A percentile compares a stretch with the other conserved stretches of the same genome.
Conservation (phyloP, 2,797 vertebrate species). For the Sebastes variabilis region DNA sequence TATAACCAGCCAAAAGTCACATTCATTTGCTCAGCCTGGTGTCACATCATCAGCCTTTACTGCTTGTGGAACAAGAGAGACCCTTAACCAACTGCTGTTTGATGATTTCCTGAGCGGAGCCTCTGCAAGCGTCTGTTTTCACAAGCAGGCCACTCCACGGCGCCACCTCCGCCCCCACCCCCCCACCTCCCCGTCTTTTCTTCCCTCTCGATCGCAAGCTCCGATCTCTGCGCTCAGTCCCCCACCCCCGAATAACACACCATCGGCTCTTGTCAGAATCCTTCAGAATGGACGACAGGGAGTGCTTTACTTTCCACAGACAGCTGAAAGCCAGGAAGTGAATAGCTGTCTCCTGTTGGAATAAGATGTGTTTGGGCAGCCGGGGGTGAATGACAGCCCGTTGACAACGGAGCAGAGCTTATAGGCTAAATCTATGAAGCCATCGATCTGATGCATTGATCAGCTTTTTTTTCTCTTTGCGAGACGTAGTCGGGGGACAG, state of each 20-base stretch:
- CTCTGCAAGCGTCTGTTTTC: slow-evolving; percentile 61
- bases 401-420: slow-evolving; percentile 60
- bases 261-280: slow-evolving; percentile 49
- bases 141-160: slow-evolving; percentile 49
- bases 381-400: slow-evolving; percentile 72
- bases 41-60: slow-evolving; percentile 76
- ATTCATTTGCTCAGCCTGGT: slow-evolving; percentile 77
- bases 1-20: slow-evolving; percentile 79
- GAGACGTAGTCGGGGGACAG: slow-evolving; percentile 41
- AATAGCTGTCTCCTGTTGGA: slow-evolving; percentile 60
- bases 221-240: background rate
- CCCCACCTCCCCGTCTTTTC: background rate
- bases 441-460: slow-evolving; percentile 77
- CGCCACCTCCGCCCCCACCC: slow-evolving; percentile 22
- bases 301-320: slow-evolving; percentile 42
- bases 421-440: slow-evolving; percentile 63
- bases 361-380: slow-evolving; percentile 58
- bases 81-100: slow-evolving; percentile 78
- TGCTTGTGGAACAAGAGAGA: slow-evolving; percentile 71
- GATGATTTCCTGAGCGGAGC: slow-evolving; percentile 75
- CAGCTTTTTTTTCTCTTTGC: slow-evolving; percentile 38
- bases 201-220: slow-evolving; percentile 9
- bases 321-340: slow-evolving; percentile 56
- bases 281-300: slow-evolving; percentile 50
- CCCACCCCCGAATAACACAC: slow-evolving; percentile 14